Evolutionary conservation across 2,888 invertebrate species (phyloP).

Genomic region (Antheraea assamensis): DNA sequence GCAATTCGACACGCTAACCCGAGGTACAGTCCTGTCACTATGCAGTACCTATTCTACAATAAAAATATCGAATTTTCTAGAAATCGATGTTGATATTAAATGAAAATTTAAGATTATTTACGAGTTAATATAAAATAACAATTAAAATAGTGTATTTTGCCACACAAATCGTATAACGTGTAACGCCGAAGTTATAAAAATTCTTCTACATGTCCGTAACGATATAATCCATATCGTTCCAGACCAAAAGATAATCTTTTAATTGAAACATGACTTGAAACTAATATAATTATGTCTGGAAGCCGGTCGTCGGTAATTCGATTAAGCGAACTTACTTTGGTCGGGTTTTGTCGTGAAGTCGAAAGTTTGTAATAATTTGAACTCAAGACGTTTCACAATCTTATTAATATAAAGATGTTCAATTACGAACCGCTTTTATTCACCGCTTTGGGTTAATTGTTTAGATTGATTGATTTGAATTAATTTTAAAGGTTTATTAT

Average conservation of each 20-base stretch:
- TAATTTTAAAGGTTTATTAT: too few species aligned
- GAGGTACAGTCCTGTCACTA: too few species aligned
- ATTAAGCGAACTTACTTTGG: slow-evolving; percentile 17
- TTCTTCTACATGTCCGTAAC: not conserved
- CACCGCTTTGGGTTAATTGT: not conserved
- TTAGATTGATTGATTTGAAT: not conserved
- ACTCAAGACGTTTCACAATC: not conserved
- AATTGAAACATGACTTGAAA: slow-evolving; percentile 45
- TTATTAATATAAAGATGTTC: not conserved
- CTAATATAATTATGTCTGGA: slow-evolving; percentile 20
- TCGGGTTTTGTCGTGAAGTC: slow-evolving; percentile 9
- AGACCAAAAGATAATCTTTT: slow-evolving; percentile 33
- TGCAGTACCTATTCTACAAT: too few species aligned
- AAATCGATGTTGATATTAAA: too few species aligned
- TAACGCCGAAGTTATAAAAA: not conserved
- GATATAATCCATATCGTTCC: slow-evolving; percentile 1
- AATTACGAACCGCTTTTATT: not conserved
- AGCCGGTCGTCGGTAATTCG: slow-evolving; percentile 18
- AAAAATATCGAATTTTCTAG: too few species aligned
- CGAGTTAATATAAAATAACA: too few species aligned
- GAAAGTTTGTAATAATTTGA: slow-evolving; percentile 10
- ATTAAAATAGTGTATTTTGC: not conserved
- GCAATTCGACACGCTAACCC: too few species aligned
- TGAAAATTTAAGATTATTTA: too few species aligned
- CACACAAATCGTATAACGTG: not conserved